Base-by-base conservation (phyloP, 2,797 vertebrate species). In the Ctenosaura bakeri region DNA sequence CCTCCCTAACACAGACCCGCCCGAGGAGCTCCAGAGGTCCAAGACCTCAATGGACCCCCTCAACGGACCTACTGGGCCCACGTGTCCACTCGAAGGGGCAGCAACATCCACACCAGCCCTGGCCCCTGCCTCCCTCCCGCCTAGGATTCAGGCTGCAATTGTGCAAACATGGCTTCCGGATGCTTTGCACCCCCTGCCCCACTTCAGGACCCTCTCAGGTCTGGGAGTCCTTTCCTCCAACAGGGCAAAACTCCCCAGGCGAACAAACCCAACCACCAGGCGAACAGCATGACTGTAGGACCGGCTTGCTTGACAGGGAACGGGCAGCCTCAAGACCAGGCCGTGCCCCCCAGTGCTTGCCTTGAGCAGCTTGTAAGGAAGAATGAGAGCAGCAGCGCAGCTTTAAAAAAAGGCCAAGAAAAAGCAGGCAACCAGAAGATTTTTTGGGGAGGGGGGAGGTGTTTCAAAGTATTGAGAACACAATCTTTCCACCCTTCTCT, bases 281-380 rank as follows among this genome's bases (percentile, higher is more conserved):
- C 8, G 16, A 22, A 42, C 46, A 0, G 0, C 1, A 14, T 6
- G 0, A 0, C n/a, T 10, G 4, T 2, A 1, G 4, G 52, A 18
- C 20, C 26, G 42, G 22, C 3, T 84, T 32, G 3, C 3, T 74
- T 2, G 13, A 62, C 59, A 32, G 22, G 4, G 42, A n/a, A 5
- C 0, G n/a, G 38, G 29, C 4, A 1, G 14, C 18, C 50, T 74
- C 2, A 16, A 24, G 9, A 3, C 42, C 7, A 54, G 22, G 32
- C 38, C 1, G 59, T 0, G 3, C 4, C 22, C 64, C 4, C 12
- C 22, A 24, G 24, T 20, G 54, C 16, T 56, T 3, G 66, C 71
- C 52, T 59, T 1, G 9, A 1, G 7, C 0, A 0, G 54, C 6
- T 0, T 32, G 0, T 0, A 12, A 38, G 1, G 26, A 66, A 62